Evolutionary conservation across 1,140 invertebrate genomes (phyloP).

Genomic region (Tigriopus japonicus): DNA sequence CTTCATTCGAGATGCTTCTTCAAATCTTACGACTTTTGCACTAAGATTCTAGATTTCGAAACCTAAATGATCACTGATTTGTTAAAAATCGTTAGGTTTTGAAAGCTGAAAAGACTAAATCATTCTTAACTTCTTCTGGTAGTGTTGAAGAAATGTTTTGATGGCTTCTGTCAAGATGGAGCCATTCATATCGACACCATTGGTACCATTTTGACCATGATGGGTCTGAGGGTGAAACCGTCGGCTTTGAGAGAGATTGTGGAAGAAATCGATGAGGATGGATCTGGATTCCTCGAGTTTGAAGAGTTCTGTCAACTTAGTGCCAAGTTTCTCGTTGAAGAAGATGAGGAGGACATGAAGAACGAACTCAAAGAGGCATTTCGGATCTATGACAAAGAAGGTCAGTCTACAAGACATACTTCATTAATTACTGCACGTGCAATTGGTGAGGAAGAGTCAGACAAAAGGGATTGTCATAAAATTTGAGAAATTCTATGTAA

Average conservation of each 20-base stretch:
- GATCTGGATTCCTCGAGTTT: constrained; percentile 74
- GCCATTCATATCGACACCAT: constrained; percentile 87
- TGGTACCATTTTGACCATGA: constrained; percentile 72
- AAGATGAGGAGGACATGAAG: constrained; percentile 53
- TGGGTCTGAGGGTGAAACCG: constrained; percentile 79
- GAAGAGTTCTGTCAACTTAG: constrained; percentile 70
- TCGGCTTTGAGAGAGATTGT: constrained; percentile 33
- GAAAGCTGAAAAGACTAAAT: no score
- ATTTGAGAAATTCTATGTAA: background rate
- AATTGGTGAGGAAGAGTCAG: constrained; percentile 14
- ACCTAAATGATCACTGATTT: no score
- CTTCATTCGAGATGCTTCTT: no score
- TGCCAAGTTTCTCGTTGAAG: constrained; percentile 54
- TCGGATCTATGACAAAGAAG: constrained; percentile 31
- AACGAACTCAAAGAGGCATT: constrained; percentile 53
- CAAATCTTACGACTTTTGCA: no score
- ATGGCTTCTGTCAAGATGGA: constrained; percentile 86
- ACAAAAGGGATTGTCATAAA: constrained; percentile 9
- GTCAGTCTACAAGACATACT: constrained; percentile 2
- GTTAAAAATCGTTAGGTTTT: no score
- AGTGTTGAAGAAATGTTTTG: constrained; percentile 84
- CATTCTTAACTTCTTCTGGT: no score
- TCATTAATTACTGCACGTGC: background rate
- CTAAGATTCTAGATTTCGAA: no score
- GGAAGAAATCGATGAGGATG: constrained; percentile 38